phyloP scores from a whole-genome alignment of 2,888 invertebrate species.

The Notodonta ziczac region DNA sequence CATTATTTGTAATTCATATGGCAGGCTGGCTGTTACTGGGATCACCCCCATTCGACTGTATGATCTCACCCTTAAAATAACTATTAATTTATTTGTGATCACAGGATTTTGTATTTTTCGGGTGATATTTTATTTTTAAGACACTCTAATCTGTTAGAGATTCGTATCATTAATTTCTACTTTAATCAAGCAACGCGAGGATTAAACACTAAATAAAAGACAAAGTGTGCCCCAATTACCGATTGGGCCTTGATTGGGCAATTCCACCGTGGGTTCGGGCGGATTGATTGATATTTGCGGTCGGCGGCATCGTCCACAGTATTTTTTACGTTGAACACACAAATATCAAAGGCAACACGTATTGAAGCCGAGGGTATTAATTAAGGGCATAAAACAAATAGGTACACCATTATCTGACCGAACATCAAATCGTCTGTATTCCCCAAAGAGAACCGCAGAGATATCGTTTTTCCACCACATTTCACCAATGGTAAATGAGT shows the following conservation, averaged over 20 bases:
- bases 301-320: background rate
- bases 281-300: constrained; percentile 7
- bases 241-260: background rate
- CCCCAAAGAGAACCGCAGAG: too few relatives aligned
- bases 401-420: too few relatives aligned
- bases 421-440: too few relatives aligned
- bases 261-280: background rate
- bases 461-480: too few relatives aligned
- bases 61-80: too few relatives aligned
- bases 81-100: too few relatives aligned
- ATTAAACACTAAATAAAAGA: background rate
- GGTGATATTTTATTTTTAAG: background rate
- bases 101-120: too few relatives aligned
- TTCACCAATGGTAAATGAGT: too few relatives aligned
- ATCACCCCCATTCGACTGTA: too few relatives aligned
- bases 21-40: too few relatives aligned
- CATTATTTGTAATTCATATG: too few relatives aligned
- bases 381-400: background rate
- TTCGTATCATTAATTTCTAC: background rate
- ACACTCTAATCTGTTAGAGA: background rate
- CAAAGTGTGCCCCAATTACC: background rate
- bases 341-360: constrained; percentile 1
- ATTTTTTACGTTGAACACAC: background rate
- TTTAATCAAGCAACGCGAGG: background rate
- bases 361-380: background rate